Conservation (phyloP, 2,888 invertebrate species). For the Sinelater perroti region DNA sequence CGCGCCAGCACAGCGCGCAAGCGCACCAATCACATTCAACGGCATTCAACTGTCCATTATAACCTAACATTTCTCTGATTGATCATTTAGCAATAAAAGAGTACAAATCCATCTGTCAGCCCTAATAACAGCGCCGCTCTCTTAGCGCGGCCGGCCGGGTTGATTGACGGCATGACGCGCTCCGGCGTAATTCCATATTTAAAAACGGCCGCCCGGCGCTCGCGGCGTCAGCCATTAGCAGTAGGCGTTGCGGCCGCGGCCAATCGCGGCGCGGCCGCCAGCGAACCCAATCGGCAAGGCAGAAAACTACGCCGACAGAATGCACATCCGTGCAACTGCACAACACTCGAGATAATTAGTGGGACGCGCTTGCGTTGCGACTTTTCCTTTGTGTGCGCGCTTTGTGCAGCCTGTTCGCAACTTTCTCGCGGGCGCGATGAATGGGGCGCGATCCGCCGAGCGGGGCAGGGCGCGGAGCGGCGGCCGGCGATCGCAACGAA, state of each 20-base stretch:
- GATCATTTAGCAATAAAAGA: constrained; percentile 29
- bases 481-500: too few relatives aligned
- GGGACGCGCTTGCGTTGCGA: constrained; percentile 43
- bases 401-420: not conserved
- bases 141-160: constrained; percentile 17
- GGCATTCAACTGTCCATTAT: constrained; percentile 1
- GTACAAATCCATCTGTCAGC: constrained; percentile 33
- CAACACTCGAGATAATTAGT: constrained; percentile 44
- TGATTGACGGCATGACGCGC: constrained; percentile 38
- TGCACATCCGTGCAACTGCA: constrained; percentile 37
- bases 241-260: constrained; percentile 50
- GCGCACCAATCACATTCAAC: not conserved
- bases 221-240: constrained; percentile 50
- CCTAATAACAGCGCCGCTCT: constrained; percentile 24
- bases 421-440: too few relatives aligned
- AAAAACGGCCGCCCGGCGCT: constrained; percentile 35
- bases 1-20: not conserved
- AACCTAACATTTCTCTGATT: constrained; percentile 17
- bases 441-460: too few relatives aligned
- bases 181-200: constrained; percentile 37
- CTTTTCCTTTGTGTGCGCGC: not conserved
- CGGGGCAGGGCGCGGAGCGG: too few relatives aligned
- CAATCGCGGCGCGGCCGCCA: constrained; percentile 49
- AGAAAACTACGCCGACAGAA: constrained; percentile 39
- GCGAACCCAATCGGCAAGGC: constrained; percentile 48